Percentiles rank a stretch among this genome's conserved stretches.
Conservation (phyloP, 2,888 invertebrate species). For the Parasteatoda lunata region DNA sequence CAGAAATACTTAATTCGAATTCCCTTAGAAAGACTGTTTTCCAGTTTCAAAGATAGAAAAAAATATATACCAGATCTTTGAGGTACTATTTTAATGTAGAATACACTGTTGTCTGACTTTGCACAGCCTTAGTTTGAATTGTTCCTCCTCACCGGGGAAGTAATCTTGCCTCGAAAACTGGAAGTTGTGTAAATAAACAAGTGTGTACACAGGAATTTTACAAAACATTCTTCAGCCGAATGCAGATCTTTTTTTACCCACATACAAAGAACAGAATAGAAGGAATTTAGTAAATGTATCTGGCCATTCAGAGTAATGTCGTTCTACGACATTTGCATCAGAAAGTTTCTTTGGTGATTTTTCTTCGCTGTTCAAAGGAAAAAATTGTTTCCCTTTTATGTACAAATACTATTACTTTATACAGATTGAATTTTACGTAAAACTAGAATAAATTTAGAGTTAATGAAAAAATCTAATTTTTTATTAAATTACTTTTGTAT, state of each 20-base stretch:
- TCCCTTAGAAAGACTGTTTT: too few relatives aligned
- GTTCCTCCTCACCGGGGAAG: slow-evolving; percentile 31
- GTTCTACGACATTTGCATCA: slow-evolving; percentile 38
- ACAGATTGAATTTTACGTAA: slow-evolving; percentile 35
- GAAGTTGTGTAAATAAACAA: slow-evolving; percentile 18
- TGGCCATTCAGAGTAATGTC: slow-evolving; percentile 27
- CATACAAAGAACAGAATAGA: not conserved
- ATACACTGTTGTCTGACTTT: not conserved
- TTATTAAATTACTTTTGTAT: too few relatives aligned
- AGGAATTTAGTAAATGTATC: slow-evolving; percentile 4
- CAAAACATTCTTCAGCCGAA: slow-evolving; percentile 3
- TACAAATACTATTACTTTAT: slow-evolving; percentile 28
- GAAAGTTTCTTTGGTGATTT: slow-evolving; percentile 37
- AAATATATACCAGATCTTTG: too few relatives aligned
- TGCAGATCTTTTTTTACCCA: not conserved
- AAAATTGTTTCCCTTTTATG: slow-evolving; percentile 9
- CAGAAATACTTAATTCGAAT: too few relatives aligned
- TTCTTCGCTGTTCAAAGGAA: not conserved
- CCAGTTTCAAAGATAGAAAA: too few relatives aligned
- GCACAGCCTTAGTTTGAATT: slow-evolving; percentile 4
- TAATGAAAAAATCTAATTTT: too few relatives aligned
- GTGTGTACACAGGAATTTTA: slow-evolving; percentile 6
- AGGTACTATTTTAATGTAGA: not conserved
- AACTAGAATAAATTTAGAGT: not conserved
- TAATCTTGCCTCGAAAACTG: slow-evolving; percentile 18